Evolutionary conservation across 2,888 invertebrate species (phyloP), one percentile per base, ranked within the genome.

Genomic region (Frankliniella intonsa): DNA sequence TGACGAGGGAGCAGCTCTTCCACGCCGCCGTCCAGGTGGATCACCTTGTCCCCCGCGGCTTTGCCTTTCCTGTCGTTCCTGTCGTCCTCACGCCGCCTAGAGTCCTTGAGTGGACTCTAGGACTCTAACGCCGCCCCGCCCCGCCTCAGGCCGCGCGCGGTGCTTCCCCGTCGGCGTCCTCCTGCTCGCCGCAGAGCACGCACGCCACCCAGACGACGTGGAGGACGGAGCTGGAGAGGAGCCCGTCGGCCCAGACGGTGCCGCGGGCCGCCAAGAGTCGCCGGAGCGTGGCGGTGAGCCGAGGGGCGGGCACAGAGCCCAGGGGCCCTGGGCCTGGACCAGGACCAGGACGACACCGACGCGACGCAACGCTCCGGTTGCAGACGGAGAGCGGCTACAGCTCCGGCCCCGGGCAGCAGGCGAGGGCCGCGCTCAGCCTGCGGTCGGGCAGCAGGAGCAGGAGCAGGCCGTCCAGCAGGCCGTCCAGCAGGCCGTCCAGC

Each of bases 311-410:
- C 38, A n/a, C n/a, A n/a, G n/a, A n/a, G n/a, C n/a, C n/a, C n/a
- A n/a, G n/a, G n/a, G n/a, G n/a, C n/a, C n/a, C n/a, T n/a, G n/a
- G n/a, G n/a, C n/a, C n/a, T n/a, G n/a, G n/a, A n/a, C n/a, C n/a
- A n/a, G 38, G 38, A 5, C 38, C 38, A 38, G 38, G 38, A 38
- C 38, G 38, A 38, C 38, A 38, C 62, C 14, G 62, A 62, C 14
- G 62, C 69, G 8, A 5, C 22, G 62, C 69, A 0, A 5, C 22
- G 22, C 22, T 8, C 22, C 22, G n/a, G 10, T 69, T 69, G 22
- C 69, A 69, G 69, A 22, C 69, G 69, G 69, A 76, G 69, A 76
- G 69, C 25, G 69, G 69, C 11, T 76, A 76, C 69, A 22, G 69
- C 22, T 76, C 69, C 11, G 55, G 55, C 55, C 55, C 55, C 25